Conservation (phyloP, 2,797 vertebrate genomes). For the Lutjanus argentimaculatus region DNA sequence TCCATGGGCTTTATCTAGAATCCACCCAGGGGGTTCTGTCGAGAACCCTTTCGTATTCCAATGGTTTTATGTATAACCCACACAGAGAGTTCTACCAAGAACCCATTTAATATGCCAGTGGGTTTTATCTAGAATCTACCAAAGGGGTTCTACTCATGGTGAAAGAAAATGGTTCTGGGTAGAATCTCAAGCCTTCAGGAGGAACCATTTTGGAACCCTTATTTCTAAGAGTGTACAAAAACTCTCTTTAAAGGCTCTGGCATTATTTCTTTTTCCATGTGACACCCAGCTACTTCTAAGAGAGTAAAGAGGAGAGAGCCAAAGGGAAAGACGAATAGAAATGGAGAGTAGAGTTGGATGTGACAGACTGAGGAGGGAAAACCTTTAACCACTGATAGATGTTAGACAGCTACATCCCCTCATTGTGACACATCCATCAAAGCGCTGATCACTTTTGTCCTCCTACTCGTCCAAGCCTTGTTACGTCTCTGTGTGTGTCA, state of each 20-base stretch:
- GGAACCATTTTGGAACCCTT: too few relatives aligned
- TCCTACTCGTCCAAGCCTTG: slow-evolving; percentile 50
- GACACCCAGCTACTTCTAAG: slow-evolving; percentile 44
- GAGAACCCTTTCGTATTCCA: too few relatives aligned
- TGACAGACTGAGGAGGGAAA: slow-evolving; percentile 62
- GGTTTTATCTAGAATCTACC: too few relatives aligned
- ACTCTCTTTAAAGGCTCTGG: slow-evolving; percentile 51
- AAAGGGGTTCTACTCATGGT: too few relatives aligned
- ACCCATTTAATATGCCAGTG: too few relatives aligned
- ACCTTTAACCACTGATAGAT: slow-evolving; percentile 66
- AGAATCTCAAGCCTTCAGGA: too few relatives aligned
- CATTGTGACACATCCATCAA: slow-evolving; percentile 73
- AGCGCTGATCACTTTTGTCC: slow-evolving; percentile 68
- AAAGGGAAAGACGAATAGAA: slow-evolving; percentile 56
- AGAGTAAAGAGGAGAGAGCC: slow-evolving; percentile 30
- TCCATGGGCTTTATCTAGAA: too few relatives aligned
- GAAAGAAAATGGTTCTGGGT: too few relatives aligned
- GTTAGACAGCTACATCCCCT: slow-evolving; percentile 68
- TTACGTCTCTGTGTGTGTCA: slow-evolving; percentile 34
- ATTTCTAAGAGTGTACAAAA: slow-evolving; percentile 23
- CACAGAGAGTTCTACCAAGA: too few relatives aligned
- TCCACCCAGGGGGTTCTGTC: too few relatives aligned
- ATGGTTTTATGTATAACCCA: too few relatives aligned
- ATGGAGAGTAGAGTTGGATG: slow-evolving; percentile 70
- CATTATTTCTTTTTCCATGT: slow-evolving; percentile 31